Percentiles rank a stretch among this genome's conserved stretches.
These are phyloP conservation scores for Ladona fulva DNA, from an alignment of 1,140 invertebrate genomes.

Conservation along the genomic window DNA sequence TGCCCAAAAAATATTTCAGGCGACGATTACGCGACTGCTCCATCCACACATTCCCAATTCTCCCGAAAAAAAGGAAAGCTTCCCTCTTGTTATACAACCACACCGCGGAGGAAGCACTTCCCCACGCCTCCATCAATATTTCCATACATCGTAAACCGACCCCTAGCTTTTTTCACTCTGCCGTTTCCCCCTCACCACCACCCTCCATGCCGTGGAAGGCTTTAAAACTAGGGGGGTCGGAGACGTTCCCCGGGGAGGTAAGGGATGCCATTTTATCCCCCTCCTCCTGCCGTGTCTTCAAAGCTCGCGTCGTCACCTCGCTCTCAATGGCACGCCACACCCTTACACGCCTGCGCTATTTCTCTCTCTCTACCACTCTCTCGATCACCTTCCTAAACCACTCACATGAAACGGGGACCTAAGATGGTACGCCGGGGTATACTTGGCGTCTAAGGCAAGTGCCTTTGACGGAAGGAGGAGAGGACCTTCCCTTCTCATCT, in stretches of 20 bases:
- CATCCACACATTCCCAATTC: too few species aligned
- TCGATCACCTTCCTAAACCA: not conserved
- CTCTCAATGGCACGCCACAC: not conserved
- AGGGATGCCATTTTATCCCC: not conserved
- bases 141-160: conserved; percentile 4
- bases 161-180: not conserved
- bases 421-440: not conserved
- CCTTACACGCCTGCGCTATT: not conserved
- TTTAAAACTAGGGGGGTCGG: not conserved
- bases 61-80: too few species aligned
- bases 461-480: not conserved
- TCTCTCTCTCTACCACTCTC: not conserved
- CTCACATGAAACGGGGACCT: not conserved
- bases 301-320: not conserved
- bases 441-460: not conserved
- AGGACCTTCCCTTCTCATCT: not conserved
- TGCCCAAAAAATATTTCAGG: too few species aligned
- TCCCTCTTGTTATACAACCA: too few species aligned
- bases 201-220: not conserved
- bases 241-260: not conserved
- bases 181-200: not conserved
- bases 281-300: not conserved
- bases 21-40: too few species aligned
- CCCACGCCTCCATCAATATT: not conserved
- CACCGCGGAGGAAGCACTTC: not conserved